Evolutionary conservation across 2,888 invertebrate genomes (phyloP), one percentile per base, ranked within the genome.

Genomic region (Scaptomyza flava): DNA sequence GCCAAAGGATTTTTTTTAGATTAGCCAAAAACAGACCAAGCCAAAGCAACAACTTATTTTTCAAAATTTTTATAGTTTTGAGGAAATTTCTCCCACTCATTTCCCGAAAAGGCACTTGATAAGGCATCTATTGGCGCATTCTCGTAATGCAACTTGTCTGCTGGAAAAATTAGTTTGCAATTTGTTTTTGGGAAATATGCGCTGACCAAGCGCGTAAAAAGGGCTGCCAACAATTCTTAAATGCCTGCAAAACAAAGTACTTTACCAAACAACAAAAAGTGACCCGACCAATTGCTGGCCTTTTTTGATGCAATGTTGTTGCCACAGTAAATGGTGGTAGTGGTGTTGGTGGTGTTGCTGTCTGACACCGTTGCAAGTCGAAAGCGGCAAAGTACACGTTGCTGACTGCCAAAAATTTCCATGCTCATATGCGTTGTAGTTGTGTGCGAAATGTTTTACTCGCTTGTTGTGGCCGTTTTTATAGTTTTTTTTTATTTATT

Each of bases 261-360:
- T 52, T 67, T 11, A 30, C 11, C 23, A 4, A 30, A n/a, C 36
- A 36, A 31, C 2, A 7, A 7, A 36, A 8, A n/a, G 6, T n/a
- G 9, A 31, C 53, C 64, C 56, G 48, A 57, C 67, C 67, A 63
- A 68, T 69, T 81, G 48, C 51, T 70, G 56, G 57, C 38, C 64
- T 60, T 68, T 72, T 72, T 68, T 66, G 74, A 68, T 68, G 80
- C 80, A 77, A 66, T 77, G 66, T 68, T 61, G 23, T 20, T 42
- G 59, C 71, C 72, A 42, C 62, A 60, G 53, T 41, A 53, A 34
- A 14, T 47, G 36, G 36, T 6, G 36, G 6, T 36, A 7, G 36
- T 36, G 36, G 36, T 38, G 38, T 14, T 36, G 38, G 6, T n/a
- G 36, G n/a, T 36, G 36, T 5, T 36, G n/a, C n/a, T 36, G 14